Percentiles rank a stretch among this genome's conserved stretches.
These are phyloP conservation scores for Psylliodes chrysocephalus DNA, from an alignment of 2,888 invertebrate genomes.

Conservation along the genomic window DNA sequence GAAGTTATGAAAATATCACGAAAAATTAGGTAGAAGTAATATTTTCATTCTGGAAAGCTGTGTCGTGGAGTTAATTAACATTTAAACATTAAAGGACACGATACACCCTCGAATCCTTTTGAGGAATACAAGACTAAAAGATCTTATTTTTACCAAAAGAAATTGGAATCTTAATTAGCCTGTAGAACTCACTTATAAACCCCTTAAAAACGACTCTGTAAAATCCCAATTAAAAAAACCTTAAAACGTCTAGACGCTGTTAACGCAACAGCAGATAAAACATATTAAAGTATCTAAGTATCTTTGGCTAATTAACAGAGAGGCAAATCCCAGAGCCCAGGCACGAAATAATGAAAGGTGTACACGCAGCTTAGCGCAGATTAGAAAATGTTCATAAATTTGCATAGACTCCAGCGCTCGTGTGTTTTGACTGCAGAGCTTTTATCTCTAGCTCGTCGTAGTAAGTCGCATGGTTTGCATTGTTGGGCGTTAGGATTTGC, in stretches of 20 bases:
- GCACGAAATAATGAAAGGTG: conserved; percentile 33
- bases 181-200: not conserved
- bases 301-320: conserved; percentile 28
- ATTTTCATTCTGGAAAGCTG: too few relatives aligned
- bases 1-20: too few relatives aligned
- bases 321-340: conserved; percentile 13
- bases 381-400: conserved; percentile 45
- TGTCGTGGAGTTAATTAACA: too few relatives aligned
- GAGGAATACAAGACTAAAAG: too few relatives aligned
- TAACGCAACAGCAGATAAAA: conserved; percentile 16
- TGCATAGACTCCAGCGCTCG: conserved; percentile 44
- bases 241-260: conserved; percentile 26
- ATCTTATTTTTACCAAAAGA: not conserved
- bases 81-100: too few relatives aligned
- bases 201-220: not conserved
- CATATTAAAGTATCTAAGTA: conserved; percentile 29
- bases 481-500: conserved; percentile 35
- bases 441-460: conserved; percentile 37
- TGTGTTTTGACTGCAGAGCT: conserved; percentile 34
- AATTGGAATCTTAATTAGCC: not conserved
- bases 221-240: conserved; percentile 6
- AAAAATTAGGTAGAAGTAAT: too few relatives aligned
- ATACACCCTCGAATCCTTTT: too few relatives aligned
- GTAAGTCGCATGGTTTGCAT: conserved; percentile 26
- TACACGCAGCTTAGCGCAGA: conserved; percentile 41